Conservation (phyloP, 2,797 vertebrate genomes). For the Phataginus tetradactyla region DNA sequence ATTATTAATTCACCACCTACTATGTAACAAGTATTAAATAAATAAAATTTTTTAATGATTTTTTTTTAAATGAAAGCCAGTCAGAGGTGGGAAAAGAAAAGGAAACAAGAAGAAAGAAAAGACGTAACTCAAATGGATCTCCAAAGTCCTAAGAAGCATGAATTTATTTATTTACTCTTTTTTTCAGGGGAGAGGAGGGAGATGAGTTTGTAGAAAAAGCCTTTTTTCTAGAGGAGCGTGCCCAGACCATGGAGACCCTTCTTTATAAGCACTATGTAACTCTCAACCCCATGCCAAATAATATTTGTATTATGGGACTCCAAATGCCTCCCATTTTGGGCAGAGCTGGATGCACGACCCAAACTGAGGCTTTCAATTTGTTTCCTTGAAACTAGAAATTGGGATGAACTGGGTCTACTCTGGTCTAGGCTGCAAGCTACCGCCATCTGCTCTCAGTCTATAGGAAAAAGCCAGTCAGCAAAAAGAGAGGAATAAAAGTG, state of each 20-base stretch:
- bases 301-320: neutral
- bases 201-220: neutral
- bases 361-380: neutral
- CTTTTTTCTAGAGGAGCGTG: neutral
- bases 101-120: neutral
- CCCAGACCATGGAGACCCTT: neutral
- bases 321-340: neutral
- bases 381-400: neutral
- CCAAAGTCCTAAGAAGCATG: neutral
- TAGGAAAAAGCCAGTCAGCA: neutral
- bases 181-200: neutral
- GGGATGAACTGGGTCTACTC: neutral
- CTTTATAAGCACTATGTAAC: neutral
- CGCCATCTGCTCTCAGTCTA: neutral
- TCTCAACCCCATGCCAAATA: neutral
- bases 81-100: neutral
- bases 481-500: neutral
- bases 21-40: slow-evolving; percentile 10
- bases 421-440: neutral
- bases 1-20: slow-evolving; percentile 46
- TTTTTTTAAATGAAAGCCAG: neutral
- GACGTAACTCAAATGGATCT: neutral
- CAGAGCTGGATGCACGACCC: neutral
- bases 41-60: neutral
- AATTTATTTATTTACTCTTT: neutral